A percentile compares a stretch with the other conserved stretches of the same genome.
Conservation (phyloP, 1,140 invertebrate genomes). For the Camponotus pennsylvanicus region DNA sequence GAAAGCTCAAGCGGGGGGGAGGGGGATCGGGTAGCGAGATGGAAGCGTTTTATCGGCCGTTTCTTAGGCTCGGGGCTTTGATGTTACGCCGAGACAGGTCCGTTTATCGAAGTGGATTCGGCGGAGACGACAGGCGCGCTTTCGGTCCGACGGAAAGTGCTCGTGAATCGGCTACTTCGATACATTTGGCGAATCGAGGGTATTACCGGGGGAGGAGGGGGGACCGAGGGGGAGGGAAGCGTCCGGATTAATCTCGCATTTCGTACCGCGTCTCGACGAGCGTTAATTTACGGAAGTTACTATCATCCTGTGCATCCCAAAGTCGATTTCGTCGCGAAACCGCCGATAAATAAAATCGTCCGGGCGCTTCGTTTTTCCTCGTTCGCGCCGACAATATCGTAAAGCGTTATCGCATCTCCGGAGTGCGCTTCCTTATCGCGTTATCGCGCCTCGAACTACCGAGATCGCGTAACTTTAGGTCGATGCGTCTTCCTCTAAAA, state of each 20-base stretch:
- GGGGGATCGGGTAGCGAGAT: background rate
- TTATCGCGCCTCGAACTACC: constrained; percentile 36
- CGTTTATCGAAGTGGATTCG: constrained; percentile 38
- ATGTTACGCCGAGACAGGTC: constrained; percentile 49
- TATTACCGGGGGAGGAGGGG: background rate
- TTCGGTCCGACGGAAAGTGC: constrained; percentile 62
- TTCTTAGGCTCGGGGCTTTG: constrained; percentile 21
- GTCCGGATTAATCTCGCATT: background rate
- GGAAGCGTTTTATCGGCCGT: constrained; percentile 26
- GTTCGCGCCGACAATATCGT: background rate
- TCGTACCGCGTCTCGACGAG: background rate
- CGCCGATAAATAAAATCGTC: background rate
- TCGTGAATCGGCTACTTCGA: constrained; percentile 8
- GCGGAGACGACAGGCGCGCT: background rate
- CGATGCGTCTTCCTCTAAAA: background rate
- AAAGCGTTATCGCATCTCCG: constrained; percentile 30
- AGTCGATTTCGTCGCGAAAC: background rate
- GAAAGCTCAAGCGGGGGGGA: background rate
- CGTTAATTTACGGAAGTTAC: background rate
- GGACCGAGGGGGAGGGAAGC: too few species aligned
- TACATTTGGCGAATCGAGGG: constrained; percentile 22
- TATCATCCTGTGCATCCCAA: too few species aligned
- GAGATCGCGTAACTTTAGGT: constrained; percentile 8
- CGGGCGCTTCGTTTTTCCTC: constrained; percentile 10
- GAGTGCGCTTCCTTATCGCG: constrained; percentile 35